Percentiles rank a stretch among this genome's conserved stretches.
These are phyloP conservation scores for Sardina pilchardus DNA, from an alignment of 2,113 vertebrate species.

Conservation along the genomic window DNA sequence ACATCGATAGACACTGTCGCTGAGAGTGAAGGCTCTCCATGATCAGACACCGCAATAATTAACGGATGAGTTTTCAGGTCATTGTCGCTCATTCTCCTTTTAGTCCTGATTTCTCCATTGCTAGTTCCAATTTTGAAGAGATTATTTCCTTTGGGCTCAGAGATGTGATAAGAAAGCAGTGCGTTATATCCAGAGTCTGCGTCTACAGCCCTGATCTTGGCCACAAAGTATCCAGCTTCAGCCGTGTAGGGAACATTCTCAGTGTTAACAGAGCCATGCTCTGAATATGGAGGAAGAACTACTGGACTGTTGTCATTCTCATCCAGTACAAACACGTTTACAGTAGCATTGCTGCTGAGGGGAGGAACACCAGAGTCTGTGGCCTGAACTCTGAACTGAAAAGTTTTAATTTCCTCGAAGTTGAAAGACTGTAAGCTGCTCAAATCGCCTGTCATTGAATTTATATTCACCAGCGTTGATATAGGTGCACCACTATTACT, in stretches of 20 bases:
- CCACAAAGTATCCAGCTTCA: constrained; percentile 61
- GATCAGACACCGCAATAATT: constrained; percentile 59
- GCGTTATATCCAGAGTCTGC: constrained; percentile 71
- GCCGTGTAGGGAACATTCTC: constrained; percentile 43
- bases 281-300: constrained; percentile 43
- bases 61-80: constrained; percentile 55
- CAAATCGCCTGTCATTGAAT: constrained; percentile 44
- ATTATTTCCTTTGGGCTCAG: constrained; percentile 44
- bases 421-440: constrained; percentile 45
- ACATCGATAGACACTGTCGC: constrained; percentile 56
- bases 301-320: constrained; percentile 67
- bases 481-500: constrained; percentile 37
- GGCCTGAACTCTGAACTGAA: constrained; percentile 68
- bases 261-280: constrained; percentile 31
- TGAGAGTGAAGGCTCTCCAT: constrained; percentile 50
- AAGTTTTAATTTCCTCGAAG: constrained; percentile 52
- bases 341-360: constrained; percentile 60
- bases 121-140: constrained; percentile 49
- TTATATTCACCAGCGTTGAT: constrained; percentile 57
- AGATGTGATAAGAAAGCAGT: constrained; percentile 68
- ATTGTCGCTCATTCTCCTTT: constrained; percentile 61
- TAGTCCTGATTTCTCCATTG: constrained; percentile 61
- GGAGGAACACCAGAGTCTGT: constrained; percentile 65
- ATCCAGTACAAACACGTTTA: constrained; percentile 67
- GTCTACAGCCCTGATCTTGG: constrained; percentile 69